Base-by-base conservation (phyloP, 1,140 invertebrate species). In the Adelges cooleyi region DNA sequence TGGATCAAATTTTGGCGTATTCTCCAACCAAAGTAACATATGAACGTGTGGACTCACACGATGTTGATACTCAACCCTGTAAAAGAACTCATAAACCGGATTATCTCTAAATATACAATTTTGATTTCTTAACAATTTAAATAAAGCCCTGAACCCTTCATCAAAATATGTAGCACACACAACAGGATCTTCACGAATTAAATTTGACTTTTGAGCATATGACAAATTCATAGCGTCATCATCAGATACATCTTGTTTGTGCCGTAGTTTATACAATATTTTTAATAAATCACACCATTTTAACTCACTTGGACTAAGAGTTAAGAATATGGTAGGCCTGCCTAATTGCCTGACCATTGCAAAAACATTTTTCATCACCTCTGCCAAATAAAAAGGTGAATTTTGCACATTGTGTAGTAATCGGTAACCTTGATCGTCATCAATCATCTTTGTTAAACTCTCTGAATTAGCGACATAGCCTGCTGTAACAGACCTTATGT, bases 21-120 rank as follows among this genome's bases (percentile, higher is more conserved):
- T n/a, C n/a, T n/a, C n/a, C n/a, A 74, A 54, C 74, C 72, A 75
- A 3, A 70, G 17, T 49, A 75, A 65, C 36, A 69, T 71, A 67
- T 75, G 74, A 10, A 69, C 69, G 68, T 70, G 71, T 53, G 70
- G 74, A 71, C 72, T 76, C 22, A 70, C 76, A 53, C 66, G 69
- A 71, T 73, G 71, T 68, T 73, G 73, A 70, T 73, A 77, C 70
- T 73, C 75, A 68, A 72, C 70, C 46, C 71, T 44, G 69, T 67
- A 70, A 44, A 71, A 75, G 51, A 70, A 75, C 67, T 74, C 10
- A 4, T 67, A 13, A 59, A 73, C 66, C 17, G 29, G 22, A 66
- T 73, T 70, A 65, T 70, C 66, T 50, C 65, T 52, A 59, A 74
- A 74, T 15, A 70, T 69, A 68, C 68, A 69, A 27, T 27, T 38